Evolutionary conservation across 2,113 vertebrate species (phyloP).

Genomic region (Cyprinodon tularosa): DNA sequence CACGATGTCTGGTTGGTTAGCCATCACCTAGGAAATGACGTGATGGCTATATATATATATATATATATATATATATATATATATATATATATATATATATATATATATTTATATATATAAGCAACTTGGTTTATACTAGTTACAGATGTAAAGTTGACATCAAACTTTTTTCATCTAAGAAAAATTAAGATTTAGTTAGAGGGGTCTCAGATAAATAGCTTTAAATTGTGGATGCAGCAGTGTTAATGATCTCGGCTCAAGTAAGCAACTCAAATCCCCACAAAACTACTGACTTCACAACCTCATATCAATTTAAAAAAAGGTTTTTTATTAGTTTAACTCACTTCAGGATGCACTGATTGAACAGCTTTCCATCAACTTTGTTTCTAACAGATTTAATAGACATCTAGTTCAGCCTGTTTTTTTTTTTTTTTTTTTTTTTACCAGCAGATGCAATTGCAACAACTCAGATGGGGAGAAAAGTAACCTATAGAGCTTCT

Average conservation of each 20-base stretch:
- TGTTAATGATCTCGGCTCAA: not conserved
- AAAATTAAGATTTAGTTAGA: not conserved
- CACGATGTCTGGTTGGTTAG: no score
- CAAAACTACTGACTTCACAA: not conserved
- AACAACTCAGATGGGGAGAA: not conserved
- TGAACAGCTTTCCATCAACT: slow-evolving; percentile 15
- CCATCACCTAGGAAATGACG: no score
- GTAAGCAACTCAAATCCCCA: not conserved
- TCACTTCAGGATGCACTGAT: not conserved
- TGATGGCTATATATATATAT: no score
- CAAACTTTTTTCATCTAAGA: not conserved
- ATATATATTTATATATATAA: no score
- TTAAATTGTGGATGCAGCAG: not conserved
- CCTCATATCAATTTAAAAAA: not conserved
- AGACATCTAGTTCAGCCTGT: slow-evolving; percentile 5
- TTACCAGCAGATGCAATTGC: slow-evolving; percentile 7
- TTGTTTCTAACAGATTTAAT: slow-evolving; percentile 19
- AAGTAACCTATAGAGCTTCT: slow-evolving; percentile 15
- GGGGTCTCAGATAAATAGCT: not conserved
- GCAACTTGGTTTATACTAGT: no score
- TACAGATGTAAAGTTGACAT: no score
- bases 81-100: no score
- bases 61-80: no score
- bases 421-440: not conserved
- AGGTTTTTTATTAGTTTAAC: not conserved